phyloP scores from a whole-genome alignment of 2,888 invertebrate genomes.

The Leucozona laternaria region DNA sequence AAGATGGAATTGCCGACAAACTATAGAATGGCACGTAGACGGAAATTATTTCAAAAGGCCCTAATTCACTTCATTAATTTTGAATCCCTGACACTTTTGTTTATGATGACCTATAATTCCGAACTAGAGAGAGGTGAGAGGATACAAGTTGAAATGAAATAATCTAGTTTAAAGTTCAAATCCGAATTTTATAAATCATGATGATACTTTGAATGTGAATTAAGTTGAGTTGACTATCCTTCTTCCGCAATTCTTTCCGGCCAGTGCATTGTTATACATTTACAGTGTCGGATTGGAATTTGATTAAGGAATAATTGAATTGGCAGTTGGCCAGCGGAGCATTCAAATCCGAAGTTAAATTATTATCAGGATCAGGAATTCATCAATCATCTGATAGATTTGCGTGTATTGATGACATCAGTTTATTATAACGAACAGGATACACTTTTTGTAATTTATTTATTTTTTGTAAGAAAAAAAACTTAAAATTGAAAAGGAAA shows the following conservation, averaged over 20 bases:
- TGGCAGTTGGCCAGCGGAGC: constrained; percentile 11
- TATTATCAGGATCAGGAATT: background rate
- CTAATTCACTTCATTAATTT: constrained; percentile 74
- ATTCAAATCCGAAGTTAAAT: constrained; percentile 20
- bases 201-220: background rate
- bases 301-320: constrained; percentile 24
- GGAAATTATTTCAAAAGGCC: constrained; percentile 72
- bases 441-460: background rate
- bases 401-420: background rate
- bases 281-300: background rate
- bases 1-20: background rate
- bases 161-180: background rate
- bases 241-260: background rate
- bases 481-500: constrained; percentile 7
- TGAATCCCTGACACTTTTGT: constrained; percentile 44
- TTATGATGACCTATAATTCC: background rate
- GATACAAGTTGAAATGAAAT: background rate
- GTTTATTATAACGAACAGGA: background rate
- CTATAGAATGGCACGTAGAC: constrained; percentile 53
- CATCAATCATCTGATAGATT: constrained; percentile 14
- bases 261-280: background rate
- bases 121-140: background rate
- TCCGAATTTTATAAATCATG: background rate
- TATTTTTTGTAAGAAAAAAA: background rate
- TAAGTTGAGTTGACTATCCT: background rate